Base-by-base conservation (phyloP, 2,797 vertebrate species). In the Mastacembelus armatus region DNA sequence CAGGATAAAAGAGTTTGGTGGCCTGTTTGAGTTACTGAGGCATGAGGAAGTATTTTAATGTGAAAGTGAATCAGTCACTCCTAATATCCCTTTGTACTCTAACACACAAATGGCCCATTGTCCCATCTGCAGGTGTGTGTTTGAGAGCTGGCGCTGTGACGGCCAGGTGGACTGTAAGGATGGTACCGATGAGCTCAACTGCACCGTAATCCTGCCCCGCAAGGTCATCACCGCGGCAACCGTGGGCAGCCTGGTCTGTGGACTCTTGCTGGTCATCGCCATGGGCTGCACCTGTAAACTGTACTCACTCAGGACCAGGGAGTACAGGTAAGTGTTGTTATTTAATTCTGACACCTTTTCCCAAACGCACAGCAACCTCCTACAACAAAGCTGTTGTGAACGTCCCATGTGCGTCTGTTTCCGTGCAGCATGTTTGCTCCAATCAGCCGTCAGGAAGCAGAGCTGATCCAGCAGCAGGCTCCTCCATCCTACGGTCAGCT, bases 261-360 rank as follows among this genome's bases (percentile, higher is more conserved):
- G 96, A 14, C 94, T 97, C 19, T 91, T 98, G 49, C 89, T 98
- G 48, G 96, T 97, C 54, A 95, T 97, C 5, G 96, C 96, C 14
- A 94, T 98, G 91, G 96, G 95, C 76, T 98, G 96, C 74, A 96
- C 96, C 54, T 98, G 96, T 78, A 96, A 96, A 58, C 94, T 98
- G 3, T 97, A 98, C 71, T 96, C 96, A 3, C 95, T 96, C 50
- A 90, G 96, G 57, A 94, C 94, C 19, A 92, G 95, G 33, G 96
- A 97, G 64, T 96, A 96, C 92, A 95, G 96, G 96, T 96, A 74
- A 63, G n/a, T 14, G 5, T 15, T 21, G 29, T 12, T 0, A 7
- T 29, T 19, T 12, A 27, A 6, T 47, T 36, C 48, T 63, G 60
- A 58, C 45, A 32, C 22, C 22, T n/a, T 9, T 40, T 52, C 42